A percentile compares a stretch with the other conserved stretches of the same genome.
These are phyloP conservation scores for Drosophila serrata DNA, from an alignment of 1,140 invertebrate species.

Conservation along the genomic window DNA sequence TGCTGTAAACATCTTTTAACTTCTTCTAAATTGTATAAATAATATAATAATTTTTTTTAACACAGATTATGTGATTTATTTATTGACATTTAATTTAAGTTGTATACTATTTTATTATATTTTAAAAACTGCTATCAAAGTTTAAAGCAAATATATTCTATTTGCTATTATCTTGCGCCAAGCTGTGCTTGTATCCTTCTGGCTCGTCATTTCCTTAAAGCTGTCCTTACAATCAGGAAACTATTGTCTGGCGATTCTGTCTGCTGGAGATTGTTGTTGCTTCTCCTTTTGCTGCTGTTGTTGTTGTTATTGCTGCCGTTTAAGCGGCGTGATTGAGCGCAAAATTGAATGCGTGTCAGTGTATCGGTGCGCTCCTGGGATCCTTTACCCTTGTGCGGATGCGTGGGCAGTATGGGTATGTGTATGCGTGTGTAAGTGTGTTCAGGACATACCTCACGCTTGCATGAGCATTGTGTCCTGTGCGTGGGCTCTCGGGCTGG, in stretches of 20 bases:
- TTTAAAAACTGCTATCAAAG: neutral
- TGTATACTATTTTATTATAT: neutral
- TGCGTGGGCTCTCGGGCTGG: constrained; percentile 29
- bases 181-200: constrained; percentile 7
- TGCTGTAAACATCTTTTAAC: no score
- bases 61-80: neutral
- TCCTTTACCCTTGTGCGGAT: constrained; percentile 1
- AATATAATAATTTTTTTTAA: no score
- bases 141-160: neutral
- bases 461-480: constrained; percentile 35
- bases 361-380: constrained; percentile 13
- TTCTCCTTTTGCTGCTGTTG: neutral
- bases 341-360: constrained; percentile 62
- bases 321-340: constrained; percentile 72
- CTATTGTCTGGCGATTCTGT: constrained; percentile 65
- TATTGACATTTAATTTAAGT: neutral
- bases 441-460: constrained; percentile 32
- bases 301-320: constrained; percentile 38
- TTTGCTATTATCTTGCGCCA: neutral
- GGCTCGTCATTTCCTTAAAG: constrained; percentile 72
- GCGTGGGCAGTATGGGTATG: constrained; percentile 5
- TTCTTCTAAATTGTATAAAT: no score
- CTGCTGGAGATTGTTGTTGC: constrained; percentile 29
- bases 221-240: constrained; percentile 70
- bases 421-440: constrained; percentile 19